Evolutionary conservation across 2,888 invertebrate species (phyloP).

Genomic region (Neoaliturus tenellus): DNA sequence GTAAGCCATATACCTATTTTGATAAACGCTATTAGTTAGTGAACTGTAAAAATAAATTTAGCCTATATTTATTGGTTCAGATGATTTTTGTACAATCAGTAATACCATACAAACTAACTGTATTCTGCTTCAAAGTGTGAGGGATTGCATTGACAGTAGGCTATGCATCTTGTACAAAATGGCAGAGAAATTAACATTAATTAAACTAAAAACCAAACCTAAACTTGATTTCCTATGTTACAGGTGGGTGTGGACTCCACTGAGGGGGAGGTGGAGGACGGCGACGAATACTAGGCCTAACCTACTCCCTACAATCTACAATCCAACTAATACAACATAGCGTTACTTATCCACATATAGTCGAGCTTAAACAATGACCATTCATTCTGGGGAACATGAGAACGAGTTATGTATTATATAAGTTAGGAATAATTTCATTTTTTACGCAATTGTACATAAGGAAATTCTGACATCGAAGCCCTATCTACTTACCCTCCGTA

Average conservation of each 20-base stretch:
- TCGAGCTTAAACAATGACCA: constrained; percentile 2
- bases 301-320: constrained; percentile 57
- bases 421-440: neutral
- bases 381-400: constrained; percentile 16
- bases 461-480: neutral
- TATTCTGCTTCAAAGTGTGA: no score
- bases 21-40: no score
- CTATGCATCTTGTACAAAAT: no score
- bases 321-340: neutral
- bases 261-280: constrained; percentile 87
- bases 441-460: constrained; percentile 23
- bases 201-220: no score
- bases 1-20: no score
- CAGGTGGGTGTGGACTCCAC: constrained; percentile 78
- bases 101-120: no score
- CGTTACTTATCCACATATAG: neutral
- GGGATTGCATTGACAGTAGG: no score
- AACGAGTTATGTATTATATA: constrained; percentile 36
- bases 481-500: constrained; percentile 29
- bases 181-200: no score
- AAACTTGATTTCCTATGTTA: no score
- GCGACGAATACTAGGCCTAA: constrained; percentile 82
- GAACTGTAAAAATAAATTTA: no score
- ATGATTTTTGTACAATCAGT: no score
- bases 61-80: no score